A percentile compares a stretch with the other conserved stretches of the same genome.
Evolutionary conservation across 1,140 invertebrate species (phyloP).

Genomic region (Scylla paramamosain): DNA sequence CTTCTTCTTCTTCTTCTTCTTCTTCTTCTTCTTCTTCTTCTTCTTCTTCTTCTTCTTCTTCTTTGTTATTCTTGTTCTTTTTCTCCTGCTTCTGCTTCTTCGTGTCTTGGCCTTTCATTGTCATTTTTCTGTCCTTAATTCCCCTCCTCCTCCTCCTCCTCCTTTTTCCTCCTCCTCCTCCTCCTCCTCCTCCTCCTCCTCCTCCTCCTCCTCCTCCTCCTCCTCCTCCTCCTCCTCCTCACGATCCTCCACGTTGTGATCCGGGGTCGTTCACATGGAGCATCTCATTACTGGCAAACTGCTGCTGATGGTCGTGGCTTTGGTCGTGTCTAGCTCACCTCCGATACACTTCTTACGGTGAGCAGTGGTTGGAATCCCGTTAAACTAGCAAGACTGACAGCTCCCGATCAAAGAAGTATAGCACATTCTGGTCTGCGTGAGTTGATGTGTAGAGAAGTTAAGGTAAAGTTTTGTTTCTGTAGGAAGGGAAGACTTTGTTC

Average conservation of each 20-base stretch:
- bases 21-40: too few relatives aligned
- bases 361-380: background rate
- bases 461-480: too few relatives aligned
- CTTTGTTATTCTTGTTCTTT: background rate
- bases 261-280: background rate
- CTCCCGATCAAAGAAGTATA: too few relatives aligned
- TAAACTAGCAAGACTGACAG: background rate
- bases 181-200: too few relatives aligned
- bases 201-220: too few relatives aligned
- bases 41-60: background rate
- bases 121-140: too few relatives aligned
- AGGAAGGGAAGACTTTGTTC: background rate
- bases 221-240: background rate
- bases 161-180: too few relatives aligned
- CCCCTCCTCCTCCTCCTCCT: too few relatives aligned
- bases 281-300: background rate
- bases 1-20: background rate
- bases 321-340: background rate
- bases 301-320: background rate
- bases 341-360: background rate
- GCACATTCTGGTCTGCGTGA: too few relatives aligned
- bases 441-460: too few relatives aligned
- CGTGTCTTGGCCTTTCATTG: too few relatives aligned
- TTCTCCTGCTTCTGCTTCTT: too few relatives aligned
- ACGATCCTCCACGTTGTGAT: background rate